Percentiles rank a stretch among this genome's conserved stretches.
Conservation (phyloP, 2,113 vertebrate genomes). For the crab-eating macaque (Macaca fascicularis) region T2T-MFA8v1.1 NC_088380.1:36497001-36497500, state of each 20-base stretch:
- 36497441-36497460: neutral
- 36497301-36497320: neutral
- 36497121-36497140: too few species aligned
- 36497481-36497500: neutral
- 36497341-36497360: neutral
- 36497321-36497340: neutral
- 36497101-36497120: too few species aligned
- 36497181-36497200: too few species aligned
- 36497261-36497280: neutral
- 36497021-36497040: too few species aligned
- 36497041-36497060: too few species aligned
- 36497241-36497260: neutral
- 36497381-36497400: neutral
- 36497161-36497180: too few species aligned
- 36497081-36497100: too few species aligned
- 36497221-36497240: neutral
- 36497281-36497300: neutral
- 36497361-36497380: neutral
- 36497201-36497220: too few species aligned
- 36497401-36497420: neutral
- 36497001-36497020: too few species aligned
- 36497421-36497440: neutral
- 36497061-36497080: too few species aligned
- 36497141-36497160: too few species aligned
- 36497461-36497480: neutral